Base-by-base conservation (phyloP, 2,113 vertebrate species). In the Oreochromis niloticus region DNA sequence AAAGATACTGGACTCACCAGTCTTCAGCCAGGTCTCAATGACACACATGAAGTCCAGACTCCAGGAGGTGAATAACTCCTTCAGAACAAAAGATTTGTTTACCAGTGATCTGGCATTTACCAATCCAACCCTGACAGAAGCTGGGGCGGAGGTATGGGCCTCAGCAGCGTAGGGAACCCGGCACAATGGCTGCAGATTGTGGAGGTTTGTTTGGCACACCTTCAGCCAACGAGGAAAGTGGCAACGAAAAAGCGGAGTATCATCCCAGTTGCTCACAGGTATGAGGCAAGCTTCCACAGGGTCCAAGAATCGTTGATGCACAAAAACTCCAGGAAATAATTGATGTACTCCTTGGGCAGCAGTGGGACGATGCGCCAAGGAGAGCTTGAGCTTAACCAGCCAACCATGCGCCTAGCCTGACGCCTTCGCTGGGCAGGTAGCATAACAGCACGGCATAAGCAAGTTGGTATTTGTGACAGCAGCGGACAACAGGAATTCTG, bases 211-310 rank as follows among this genome's bases (percentile, higher is more conserved):
- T 13, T 56, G 54, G 54, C 3, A 2, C 54, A 56, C 3, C 11
- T 11, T 56, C 6, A 24, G 6, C 22, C 11, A 1, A 56, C 11
- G 22, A 56, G 54, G 6, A 56, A 11, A 24, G 22, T 12, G 54
- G 0, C 12, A 6, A 6, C 2, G 6, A 55, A 55, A 55, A 55
- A 24, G n/a, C 2, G n/a, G n/a, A 55, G n/a, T 56, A 56, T 56
- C 54, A 13, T 55, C 54, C n/a, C 10, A 55, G 54, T 24, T 24
- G 2, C 54, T 55, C 54, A 55, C 3, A 1, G n/a, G n/a, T 10
- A 55, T 55, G 54, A 55, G 54, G n/a, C 54, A 55, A n/a, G n/a
- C 10, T 55, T 55, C 54, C n/a, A 55, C n/a, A 12, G 54, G 10
- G 10, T 55, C 6, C 54, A 56, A 56, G n/a, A 56, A 56, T 24